These are phyloP conservation scores for Suncus etruscus DNA, from an alignment of 2,113 vertebrate genomes.

Conservation along the genomic window DNA sequence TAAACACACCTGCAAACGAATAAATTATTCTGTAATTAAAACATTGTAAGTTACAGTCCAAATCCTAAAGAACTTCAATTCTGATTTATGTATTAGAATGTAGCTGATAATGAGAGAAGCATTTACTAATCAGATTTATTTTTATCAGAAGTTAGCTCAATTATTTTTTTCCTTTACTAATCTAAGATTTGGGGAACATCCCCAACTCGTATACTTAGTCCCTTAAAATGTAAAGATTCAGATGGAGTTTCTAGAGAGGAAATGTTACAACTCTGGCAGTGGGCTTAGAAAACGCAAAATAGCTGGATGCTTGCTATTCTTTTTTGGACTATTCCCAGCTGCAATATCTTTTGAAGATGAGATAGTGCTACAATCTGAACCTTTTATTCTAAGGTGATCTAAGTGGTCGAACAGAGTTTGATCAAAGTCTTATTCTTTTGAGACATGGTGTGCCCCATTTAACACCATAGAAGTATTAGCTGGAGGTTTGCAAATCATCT, in stretches of 20 bases:
- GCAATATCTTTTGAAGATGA: slow-evolving; percentile 53
- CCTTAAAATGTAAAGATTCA: slow-evolving; percentile 37
- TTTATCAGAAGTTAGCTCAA: slow-evolving; percentile 31
- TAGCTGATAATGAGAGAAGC: slow-evolving; percentile 9
- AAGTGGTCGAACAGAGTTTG: slow-evolving; percentile 35
- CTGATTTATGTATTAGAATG: neutral
- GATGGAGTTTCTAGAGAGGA: slow-evolving; percentile 35
- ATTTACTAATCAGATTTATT: neutral
- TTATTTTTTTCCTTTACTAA: slow-evolving; percentile 1
- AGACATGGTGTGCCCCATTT: neutral
- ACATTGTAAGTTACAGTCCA: slow-evolving; percentile 12
- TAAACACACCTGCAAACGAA: slow-evolving; percentile 63
- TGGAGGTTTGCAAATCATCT: neutral
- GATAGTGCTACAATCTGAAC: neutral
- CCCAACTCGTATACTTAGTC: slow-evolving; percentile 6
- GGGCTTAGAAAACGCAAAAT: slow-evolving; percentile 27
- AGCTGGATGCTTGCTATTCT: neutral
- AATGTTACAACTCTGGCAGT: neutral
- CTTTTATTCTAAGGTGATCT: slow-evolving; percentile 39
- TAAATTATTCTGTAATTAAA: slow-evolving; percentile 58
- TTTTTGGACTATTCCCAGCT: slow-evolving; percentile 30
- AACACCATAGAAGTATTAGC: slow-evolving; percentile 28
- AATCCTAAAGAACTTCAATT: slow-evolving; percentile 35
- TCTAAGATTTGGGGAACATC: slow-evolving; percentile 43
- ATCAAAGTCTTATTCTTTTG: slow-evolving; percentile 3